Base-by-base conservation (phyloP, 2,113 vertebrate genomes). In the Mesembrinibis cayennensis region DNA sequence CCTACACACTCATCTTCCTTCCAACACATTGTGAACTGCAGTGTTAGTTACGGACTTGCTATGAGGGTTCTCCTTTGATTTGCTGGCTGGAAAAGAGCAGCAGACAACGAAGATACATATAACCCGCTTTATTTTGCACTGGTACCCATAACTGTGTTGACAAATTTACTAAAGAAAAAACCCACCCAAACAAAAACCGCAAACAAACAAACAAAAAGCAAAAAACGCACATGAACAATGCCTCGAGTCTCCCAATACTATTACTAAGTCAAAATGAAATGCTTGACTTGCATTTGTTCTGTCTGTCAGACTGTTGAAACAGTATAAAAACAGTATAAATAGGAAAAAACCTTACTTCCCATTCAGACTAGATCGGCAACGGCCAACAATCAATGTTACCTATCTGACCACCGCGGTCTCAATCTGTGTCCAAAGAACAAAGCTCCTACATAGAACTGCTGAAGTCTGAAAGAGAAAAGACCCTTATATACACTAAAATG, bases 81-180 rank as follows among this genome's bases (percentile, higher is more conserved):
- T 61, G 12, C 17, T 32, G 13, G 14, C 34, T 86, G 74, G 25
- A 79, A 70, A 82, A 59, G 27, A 58, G 17, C 52, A 88, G 25
- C 47, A 77, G n/a, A 25, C 16, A 26, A 56, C 0, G 1, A 67
- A 45, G 15, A 77, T 5, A 18, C 4, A n/a, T 0, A 44, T 8
- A 69, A 89, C 18, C 9, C 6, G 11, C 27, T 78, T n/a, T 13
- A 36, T 36, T 93, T 77, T 63, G 19, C 44, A 77, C 19, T 2
- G 2, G 18, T 30, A 74, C 26, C 58, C 38, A 5, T 4, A 42
- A 61, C 0, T 27, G 15, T 49, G 88, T 29, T 30, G n/a, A 90
- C 11, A 82, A 69, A 62, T 76, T 65, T 58, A 40, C 16, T 0
- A 29, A 47, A 42, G 13, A 47, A 53, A 67, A n/a, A 40, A 1